Evolutionary conservation across 2,797 vertebrate species (phyloP), one percentile per base, ranked within the genome.

Genomic region (Lithobates sylvaticus): DNA sequence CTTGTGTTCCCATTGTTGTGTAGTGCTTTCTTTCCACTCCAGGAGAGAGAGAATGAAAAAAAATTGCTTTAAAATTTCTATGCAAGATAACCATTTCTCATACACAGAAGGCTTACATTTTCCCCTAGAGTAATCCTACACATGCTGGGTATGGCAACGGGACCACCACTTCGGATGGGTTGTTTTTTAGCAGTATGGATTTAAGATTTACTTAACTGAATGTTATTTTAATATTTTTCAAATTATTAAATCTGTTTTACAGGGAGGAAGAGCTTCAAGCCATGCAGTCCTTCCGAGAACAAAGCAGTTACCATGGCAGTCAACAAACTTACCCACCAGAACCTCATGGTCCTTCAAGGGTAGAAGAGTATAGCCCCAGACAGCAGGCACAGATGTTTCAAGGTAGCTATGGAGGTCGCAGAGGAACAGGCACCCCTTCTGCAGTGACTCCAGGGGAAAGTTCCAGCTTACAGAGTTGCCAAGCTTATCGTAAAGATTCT

Each of bases 401-500:
- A 92, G 92, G 93, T 92, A 98, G 97, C 89, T 94, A 90, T 91
- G 96, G 93, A 89, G 95, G 91, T 91, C 93, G 88, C 89, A 95
- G 93, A 91, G 91, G 94, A 90, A 97, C 95, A 78, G 89, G 96
- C 44, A 96, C 97, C 83, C 91, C 95, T 74, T 89, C 96, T 61
- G 95, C 96, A 90, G 94, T 94, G 18, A 95, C 94, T 93, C 92
- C 96, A 91, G 96, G 96, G 50, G 94, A 97, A 88, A 95, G 94
- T 91, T 95, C 92, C 89, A 93, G 95, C 81, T 93, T 95, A 87
- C 94, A 95, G 86, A 93, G 92, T 90, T 97, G 93, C 90, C 97
- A 95, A 94, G 93, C 96, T 88, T 99, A 98, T 93, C 95, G 97
- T 88, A 99, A 99, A 91, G 97, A 99, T 76, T 92, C 95, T 82